phyloP scores from a whole-genome alignment of 2,888 invertebrate genomes.

The Entomobrya proxima region DNA sequence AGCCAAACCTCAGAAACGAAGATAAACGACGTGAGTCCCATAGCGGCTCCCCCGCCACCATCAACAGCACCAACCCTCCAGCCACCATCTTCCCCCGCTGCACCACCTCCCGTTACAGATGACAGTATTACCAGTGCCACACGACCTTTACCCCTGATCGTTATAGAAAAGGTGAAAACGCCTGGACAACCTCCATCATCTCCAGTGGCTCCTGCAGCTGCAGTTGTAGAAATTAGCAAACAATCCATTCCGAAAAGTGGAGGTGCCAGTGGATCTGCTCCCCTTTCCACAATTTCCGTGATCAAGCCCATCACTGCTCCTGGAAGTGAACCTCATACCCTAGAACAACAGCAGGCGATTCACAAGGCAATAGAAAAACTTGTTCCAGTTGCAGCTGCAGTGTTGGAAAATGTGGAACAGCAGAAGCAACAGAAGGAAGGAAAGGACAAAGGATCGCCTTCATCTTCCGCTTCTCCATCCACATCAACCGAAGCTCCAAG shows the following conservation, averaged over 20 bases:
- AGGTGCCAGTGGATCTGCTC: constrained; percentile 2
- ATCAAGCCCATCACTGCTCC: constrained; percentile 26
- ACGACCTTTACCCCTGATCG: constrained; percentile 40
- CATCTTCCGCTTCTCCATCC: no score
- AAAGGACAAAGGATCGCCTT: not conserved
- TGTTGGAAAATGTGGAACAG: constrained; percentile 42
- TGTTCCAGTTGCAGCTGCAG: constrained; percentile 50
- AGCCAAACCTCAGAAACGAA: constrained; percentile 8
- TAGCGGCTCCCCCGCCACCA: not conserved
- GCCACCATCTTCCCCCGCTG: not conserved
- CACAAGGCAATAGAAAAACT: constrained; percentile 49
- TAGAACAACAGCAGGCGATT: constrained; percentile 8
- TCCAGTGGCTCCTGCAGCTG: not conserved
- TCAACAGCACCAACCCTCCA: not conserved
- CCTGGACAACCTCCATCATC: constrained; percentile 31
- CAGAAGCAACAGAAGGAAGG: constrained; percentile 14
- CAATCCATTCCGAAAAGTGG: constrained; percentile 36
- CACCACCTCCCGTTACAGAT: not conserved
- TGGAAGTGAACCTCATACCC: not conserved
- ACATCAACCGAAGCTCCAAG: not conserved
- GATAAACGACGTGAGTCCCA: not conserved
- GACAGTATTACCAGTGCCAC: not conserved
- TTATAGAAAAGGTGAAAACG: constrained; percentile 51
- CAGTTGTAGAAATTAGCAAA: constrained; percentile 50
- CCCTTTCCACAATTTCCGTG: constrained; percentile 34